Base-by-base conservation (phyloP, 2,888 invertebrate species). In the Tenthredo distinguenda region DNA sequence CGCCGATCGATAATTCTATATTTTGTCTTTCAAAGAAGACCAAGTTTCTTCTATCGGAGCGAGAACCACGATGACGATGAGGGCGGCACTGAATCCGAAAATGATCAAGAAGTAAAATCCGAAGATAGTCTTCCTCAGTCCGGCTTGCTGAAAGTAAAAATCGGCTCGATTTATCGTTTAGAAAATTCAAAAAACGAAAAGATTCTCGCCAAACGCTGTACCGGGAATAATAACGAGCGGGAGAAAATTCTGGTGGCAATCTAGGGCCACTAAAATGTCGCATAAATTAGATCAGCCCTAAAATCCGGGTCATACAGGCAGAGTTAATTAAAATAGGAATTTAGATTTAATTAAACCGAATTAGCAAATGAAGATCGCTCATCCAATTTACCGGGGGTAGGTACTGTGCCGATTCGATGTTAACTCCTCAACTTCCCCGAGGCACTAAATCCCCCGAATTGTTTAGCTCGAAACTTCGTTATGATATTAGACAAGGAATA, bases 31-130 rank as follows among this genome's bases (percentile, higher is more conserved):
- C 86, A 92, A 89, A 65, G 87, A 87, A 43, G 93, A 93, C 94
- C 96, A 96, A 0, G 95, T 94, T 40, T 96, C 95, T 84, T 95
- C 95, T 85, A 97, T 96, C 0, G 97, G 97, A 21, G 97, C 97
- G 86, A 97, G 93, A 0, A 96, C 96, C 26, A 96, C 96, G 76
- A 98, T 95, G 86, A 97, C 95, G 85, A 98, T 96, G 90, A 98
- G 95, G 9, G 96, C 96, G 15, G 96, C 94, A 0, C 96, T 95
- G 89, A 98, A 95, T 31, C 96, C 94, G 21, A 96, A 91, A 85
- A 97, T 95, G 76, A 97, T 95, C 0, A 98, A 94, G 62, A 96
- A 95, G 93, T 98, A 98, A 62, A 98, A 92, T n/a, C 95, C 96
- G 71, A 99, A 95, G 84, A 98, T 94, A 84, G 96, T 95, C 91